Base-by-base conservation (phyloP, 2,113 vertebrate species). In the Chrysemys picta region DNA sequence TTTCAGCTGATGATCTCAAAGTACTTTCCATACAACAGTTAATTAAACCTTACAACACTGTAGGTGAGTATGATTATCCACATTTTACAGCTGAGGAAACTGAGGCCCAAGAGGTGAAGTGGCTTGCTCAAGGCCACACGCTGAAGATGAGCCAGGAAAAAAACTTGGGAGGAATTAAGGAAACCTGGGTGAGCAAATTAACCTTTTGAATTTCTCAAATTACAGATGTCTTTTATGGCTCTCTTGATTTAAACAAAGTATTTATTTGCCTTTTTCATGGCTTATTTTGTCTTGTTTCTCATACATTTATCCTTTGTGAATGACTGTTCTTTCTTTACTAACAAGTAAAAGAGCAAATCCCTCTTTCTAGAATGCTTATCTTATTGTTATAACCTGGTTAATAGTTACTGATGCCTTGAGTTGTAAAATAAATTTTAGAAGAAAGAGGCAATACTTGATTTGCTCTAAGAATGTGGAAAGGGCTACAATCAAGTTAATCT, bases 401-500 rank as follows among this genome's bases (percentile, higher is more conserved):
- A 86, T 2, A 56, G 17, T 82, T 90, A 84, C 8, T n/a, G 42
- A 91, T 95, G 24, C 80, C 16, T 21, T 56, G 59, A 88, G 31
- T 72, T 91, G 90, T 93, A 85, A 81, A 69, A 85, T 82, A 91
- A 53, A 89, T 89, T 94, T 95, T 45, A 91, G 50, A 89, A 1
- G 10, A 47, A 89, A 50, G 22, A 91, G 1, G 80, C 12, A 94
- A 89, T 14, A 79, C 10, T 12, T 52, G 38, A 89, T 75, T 54
- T 91, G 76, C 84, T 49, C 1, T 53, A 88, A 42, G 35, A 80
- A 90, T 85, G 81, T n/a, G 76, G 90, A 92, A 94, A 91, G 35
- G 27, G 49, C 75, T 90, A 89, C 84, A 96, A 56, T 13, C 25
- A 93, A 82, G 76, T 25, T 93, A 57, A 94, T 97, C 90, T 96